Base-by-base conservation (phyloP, 2,888 invertebrate genomes). In the Norana najaformis region DNA sequence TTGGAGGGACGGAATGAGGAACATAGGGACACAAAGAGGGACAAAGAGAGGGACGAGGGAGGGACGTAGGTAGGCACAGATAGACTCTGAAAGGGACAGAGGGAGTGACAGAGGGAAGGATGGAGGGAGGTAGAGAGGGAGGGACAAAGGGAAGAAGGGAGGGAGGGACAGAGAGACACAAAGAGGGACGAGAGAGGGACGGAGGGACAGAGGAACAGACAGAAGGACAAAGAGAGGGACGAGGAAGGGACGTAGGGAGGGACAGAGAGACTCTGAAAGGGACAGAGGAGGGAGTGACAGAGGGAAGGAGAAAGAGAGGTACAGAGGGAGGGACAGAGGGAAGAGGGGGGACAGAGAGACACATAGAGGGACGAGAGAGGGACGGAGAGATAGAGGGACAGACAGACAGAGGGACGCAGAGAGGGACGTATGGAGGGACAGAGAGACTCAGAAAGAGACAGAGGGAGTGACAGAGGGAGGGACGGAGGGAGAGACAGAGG, bases 31-130 rank as follows among this genome's bases (percentile, higher is more conserved):
- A 23, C 11, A 41, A 1, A 23, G 39, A 34, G 41, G 34, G 41
- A 88, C 4, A 88, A 39, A 23, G n/a, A 88, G 88, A 88, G 41
- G 88, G 88, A 88, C 34, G 20, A 83, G 13, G 20, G 35, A 36
- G 35, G 11, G 35, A 36, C 18, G 1, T 1, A 83, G 13, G 18
- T 14, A 83, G 83, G 35, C 6, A 83, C 18, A 83, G 38, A 38
- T 1, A 88, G 88, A 37, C 1, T 16, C 18, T 18, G 37, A n/a
- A 37, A 38, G 37, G 38, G 37, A 83, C 11, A 13, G 20, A 5
- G 18, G 20, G 20, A 14, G 83, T 4, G 35, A 36, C 16, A 36
- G 37, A 37, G 1, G 37, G n/a, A 38, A 2, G 23, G 6, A 37
- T 36, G 88, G 37, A 88, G 16, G 20, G 37, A 37, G 37, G 38